Conservation (phyloP, 2,888 invertebrate species). For the Caenorhabditis sp. region DNA sequence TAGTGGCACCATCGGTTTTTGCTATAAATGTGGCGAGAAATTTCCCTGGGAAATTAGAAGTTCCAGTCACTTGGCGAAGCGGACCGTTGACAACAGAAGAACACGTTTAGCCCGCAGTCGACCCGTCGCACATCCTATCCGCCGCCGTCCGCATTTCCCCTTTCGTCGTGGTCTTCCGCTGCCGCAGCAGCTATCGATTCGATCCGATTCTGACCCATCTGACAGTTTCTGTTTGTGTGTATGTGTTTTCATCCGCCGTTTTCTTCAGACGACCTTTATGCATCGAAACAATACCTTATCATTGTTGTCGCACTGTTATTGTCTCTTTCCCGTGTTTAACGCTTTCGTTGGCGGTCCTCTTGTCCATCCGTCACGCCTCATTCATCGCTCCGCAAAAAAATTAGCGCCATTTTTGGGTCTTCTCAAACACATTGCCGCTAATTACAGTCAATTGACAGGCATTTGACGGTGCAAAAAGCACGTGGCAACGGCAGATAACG, state of each 20-base stretch:
- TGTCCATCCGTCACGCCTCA: not conserved
- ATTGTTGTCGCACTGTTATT: conserved; percentile 6
- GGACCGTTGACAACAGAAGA: not conserved
- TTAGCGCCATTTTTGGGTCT: conserved; percentile 6
- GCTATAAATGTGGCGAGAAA: too few relatives aligned
- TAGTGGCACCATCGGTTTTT: not conserved
- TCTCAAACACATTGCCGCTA: conserved; percentile 1
- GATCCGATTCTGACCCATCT: not conserved
- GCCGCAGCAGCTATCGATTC: conserved; percentile 3
- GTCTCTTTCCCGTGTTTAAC: not conserved
- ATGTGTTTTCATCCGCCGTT: not conserved
- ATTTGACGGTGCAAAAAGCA: not conserved
- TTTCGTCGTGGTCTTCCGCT: not conserved
- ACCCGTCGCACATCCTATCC: too few relatives aligned
- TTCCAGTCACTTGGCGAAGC: conserved; percentile 36
- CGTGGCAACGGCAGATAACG: conserved; percentile 9
- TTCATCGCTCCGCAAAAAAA: not conserved
- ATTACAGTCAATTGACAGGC: conserved; percentile 20
- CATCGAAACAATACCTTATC: too few relatives aligned
- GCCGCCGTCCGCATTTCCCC: not conserved
- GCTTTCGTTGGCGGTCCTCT: too few relatives aligned
- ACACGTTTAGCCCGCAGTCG: conserved; percentile 14
- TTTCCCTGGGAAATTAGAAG: too few relatives aligned
- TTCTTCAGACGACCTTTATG: not conserved
- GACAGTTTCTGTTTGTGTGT: not conserved